phyloP scores from a whole-genome alignment of 2,888 invertebrate species.

The Copidosoma aretas region DNA sequence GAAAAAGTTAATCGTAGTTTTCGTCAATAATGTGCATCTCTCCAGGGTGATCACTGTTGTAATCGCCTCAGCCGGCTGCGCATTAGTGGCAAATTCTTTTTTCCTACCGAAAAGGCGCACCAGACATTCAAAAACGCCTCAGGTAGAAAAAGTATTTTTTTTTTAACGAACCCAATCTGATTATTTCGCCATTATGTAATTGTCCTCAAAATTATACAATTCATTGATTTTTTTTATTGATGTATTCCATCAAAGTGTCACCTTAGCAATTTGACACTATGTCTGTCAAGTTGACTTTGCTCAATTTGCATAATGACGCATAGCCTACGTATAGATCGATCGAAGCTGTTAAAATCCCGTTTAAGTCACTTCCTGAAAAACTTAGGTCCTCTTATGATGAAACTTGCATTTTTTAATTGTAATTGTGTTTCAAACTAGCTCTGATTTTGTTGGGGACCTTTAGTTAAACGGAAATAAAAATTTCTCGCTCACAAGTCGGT shows the following conservation, averaged over 20 bases:
- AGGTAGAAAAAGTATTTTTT: constrained; percentile 32
- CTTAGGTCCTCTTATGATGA: background rate
- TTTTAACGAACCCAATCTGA: constrained; percentile 15
- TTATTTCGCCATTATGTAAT: constrained; percentile 21
- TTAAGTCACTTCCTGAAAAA: constrained; percentile 47
- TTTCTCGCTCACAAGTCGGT: constrained; percentile 29
- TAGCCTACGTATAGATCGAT: constrained; percentile 44
- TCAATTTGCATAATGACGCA: constrained; percentile 50
- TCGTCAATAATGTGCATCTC: constrained; percentile 23
- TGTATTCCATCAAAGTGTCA: constrained; percentile 26
- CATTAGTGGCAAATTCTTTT: no score
- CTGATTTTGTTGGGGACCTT: constrained; percentile 10
- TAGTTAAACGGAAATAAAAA: constrained; percentile 11
- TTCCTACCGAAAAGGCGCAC: no score
- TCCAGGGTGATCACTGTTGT: no score
- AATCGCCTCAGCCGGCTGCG: no score
- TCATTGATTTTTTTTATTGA: constrained; percentile 15
- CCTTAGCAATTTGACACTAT: constrained; percentile 49
- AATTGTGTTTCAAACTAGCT: constrained; percentile 8
- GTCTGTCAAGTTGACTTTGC: constrained; percentile 51
- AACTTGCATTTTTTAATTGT: constrained; percentile 4
- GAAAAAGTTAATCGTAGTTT: constrained; percentile 21
- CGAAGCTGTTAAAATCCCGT: constrained; percentile 49
- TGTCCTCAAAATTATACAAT: constrained; percentile 1
- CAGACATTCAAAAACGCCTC: no score